Evolutionary conservation across 1,140 invertebrate genomes (phyloP), one percentile per base, ranked within the genome.

Genomic region (Ceratosolen fusciceps): DNA sequence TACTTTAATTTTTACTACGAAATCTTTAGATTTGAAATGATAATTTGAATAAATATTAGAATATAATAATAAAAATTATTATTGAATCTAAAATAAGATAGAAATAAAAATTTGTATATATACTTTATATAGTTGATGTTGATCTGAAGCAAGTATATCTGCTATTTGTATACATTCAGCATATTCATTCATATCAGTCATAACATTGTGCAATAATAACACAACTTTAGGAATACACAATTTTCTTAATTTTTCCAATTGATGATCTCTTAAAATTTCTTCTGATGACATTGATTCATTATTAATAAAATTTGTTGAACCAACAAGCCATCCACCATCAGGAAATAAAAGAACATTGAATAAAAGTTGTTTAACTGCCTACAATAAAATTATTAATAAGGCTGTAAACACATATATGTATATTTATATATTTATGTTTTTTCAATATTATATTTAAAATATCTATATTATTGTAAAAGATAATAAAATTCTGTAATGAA

Each of bases 291-390:
- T 77, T 0, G 87, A 87, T 1, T 89, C 85, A 16, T 89, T 87
- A 16, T 86, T 86, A 2, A 88, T 85, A 74, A 88, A 88, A 74
- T 91, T 90, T 78, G 90, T 91, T 9, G 92, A 91, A 87, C 98
- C 96, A 31, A 94, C 92, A 75, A 98, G 91, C 97, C 97, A 99
- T 39, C 96, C 96, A 58, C 95, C 95, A 82, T 96, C 94, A 54
- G 96, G 95, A 86, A 98, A 98, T 2, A 97, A 86, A 34, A 99
- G 86, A 10, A 98, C 94, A 89, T 98, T 98, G 88, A 96, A 97
- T 1, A 99, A 90, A 39, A 95, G 91, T 67, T 94, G 93, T 83
- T 95, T 94, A 0, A 96, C 95, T 80, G 91, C 92, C 94, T 93
- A 82, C 75, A 87, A 87, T 21, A n/a, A n/a, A 56, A 68, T 39